Evolutionary conservation across 2,888 invertebrate species (phyloP).

Genomic region (Drosophila mimica): DNA sequence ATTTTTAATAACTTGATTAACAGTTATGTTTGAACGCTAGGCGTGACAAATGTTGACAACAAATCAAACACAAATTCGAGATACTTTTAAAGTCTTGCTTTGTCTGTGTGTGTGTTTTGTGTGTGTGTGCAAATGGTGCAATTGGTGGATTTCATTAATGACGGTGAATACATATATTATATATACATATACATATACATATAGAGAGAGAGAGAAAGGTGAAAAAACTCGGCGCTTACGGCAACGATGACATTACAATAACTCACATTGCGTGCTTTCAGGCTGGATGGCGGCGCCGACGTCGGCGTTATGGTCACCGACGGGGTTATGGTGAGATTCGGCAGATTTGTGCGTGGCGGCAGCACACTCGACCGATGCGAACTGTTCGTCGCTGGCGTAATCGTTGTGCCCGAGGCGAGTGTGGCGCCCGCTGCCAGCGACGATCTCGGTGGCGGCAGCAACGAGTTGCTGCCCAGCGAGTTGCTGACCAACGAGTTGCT

Average conservation of each 20-base stretch:
- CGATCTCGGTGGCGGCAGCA: conserved; percentile 84
- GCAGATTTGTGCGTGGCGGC: conserved; percentile 84
- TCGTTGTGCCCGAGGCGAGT: conserved; percentile 86
- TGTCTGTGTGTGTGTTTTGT: not conserved
- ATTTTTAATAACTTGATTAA: not conserved
- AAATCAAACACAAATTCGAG: conserved; percentile 7
- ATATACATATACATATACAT: conserved; percentile 6
- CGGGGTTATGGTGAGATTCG: conserved; percentile 87
- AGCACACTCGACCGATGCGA: conserved; percentile 80
- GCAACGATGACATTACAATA: conserved; percentile 85
- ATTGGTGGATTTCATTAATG: conserved; percentile 11
- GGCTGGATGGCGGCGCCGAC: conserved; percentile 88
- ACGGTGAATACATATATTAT: not conserved
- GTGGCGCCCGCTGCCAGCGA: conserved; percentile 88
- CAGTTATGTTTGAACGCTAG: not conserved
- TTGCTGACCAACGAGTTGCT: conserved; percentile 50
- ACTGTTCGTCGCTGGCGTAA: conserved; percentile 77
- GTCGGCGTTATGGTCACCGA: conserved; percentile 92
- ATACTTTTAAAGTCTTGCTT: not conserved
- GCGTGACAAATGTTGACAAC: not conserved
- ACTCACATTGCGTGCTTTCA: conserved; percentile 86
- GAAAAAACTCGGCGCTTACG: conserved; percentile 82
- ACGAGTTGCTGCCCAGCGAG: conserved; percentile 61
- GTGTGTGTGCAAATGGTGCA: conserved; percentile 15
- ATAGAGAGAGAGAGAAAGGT: not conserved